phyloP scores from a whole-genome alignment of 2,113 vertebrate species.

The Paratilapia polleni region DNA sequence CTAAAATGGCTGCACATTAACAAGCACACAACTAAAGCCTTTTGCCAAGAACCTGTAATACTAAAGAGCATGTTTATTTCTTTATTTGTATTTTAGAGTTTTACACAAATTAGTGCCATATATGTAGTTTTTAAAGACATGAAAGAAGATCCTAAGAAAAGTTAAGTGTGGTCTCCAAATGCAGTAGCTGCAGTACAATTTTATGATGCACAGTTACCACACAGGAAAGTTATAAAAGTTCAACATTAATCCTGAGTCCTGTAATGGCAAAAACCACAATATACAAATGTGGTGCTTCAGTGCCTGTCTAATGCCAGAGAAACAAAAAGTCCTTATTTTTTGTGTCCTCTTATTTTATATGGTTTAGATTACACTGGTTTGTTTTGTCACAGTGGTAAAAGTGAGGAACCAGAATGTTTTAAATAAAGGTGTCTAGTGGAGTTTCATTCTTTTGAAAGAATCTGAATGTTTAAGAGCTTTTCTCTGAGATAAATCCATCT shows the following conservation, averaged over 20 bases:
- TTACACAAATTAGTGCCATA: constrained; percentile 58
- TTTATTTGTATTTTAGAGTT: constrained; percentile 47
- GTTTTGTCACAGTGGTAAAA: constrained; percentile 3
- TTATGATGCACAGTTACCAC: neutral
- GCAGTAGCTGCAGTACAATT: neutral
- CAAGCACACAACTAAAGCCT: constrained; percentile 78
- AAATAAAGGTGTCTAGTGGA: neutral
- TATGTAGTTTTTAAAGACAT: constrained; percentile 40
- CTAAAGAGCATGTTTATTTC: constrained; percentile 39
- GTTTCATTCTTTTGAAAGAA: constrained; percentile 7
- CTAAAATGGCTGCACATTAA: constrained; percentile 67
- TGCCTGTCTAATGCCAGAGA: constrained; percentile 52
- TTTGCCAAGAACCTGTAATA: constrained; percentile 74
- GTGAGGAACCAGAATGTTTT: constrained; percentile 15
- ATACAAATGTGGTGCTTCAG: constrained; percentile 47
- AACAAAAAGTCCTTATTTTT: constrained; percentile 4
- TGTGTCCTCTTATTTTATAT: neutral
- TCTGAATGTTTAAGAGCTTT: constrained; percentile 35
- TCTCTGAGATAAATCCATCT: neutral
- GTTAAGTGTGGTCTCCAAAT: neutral
- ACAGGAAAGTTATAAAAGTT: neutral
- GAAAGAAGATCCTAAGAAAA: neutral
- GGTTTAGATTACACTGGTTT: constrained; percentile 2
- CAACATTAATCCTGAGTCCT: neutral
- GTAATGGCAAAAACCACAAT: constrained; percentile 17